Evolutionary conservation across 2,797 vertebrate genomes (phyloP).

Genomic region (Otus scops): DNA sequence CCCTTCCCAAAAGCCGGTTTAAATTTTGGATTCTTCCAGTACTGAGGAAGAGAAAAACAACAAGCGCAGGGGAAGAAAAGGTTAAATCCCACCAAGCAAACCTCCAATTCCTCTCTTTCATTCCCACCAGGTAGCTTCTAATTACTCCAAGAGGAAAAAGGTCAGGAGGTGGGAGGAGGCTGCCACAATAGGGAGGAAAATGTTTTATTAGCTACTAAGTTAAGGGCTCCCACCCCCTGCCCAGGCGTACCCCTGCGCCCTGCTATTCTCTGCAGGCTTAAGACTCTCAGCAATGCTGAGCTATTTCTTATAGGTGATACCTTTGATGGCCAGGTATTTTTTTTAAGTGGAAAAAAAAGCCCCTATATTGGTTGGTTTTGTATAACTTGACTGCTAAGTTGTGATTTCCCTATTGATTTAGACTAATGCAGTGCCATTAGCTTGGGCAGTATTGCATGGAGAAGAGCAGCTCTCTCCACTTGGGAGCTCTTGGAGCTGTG

Average conservation of each 20-base stretch:
- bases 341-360: too few relatives aligned
- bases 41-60: not conserved
- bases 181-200: constrained; percentile 1
- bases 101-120: not conserved
- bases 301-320: not conserved
- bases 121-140: constrained; percentile 13
- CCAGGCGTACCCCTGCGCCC: not conserved
- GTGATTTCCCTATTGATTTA: not conserved
- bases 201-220: constrained; percentile 10
- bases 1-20: not conserved
- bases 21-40: not conserved
- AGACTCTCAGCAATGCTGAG: not conserved
- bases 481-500: not conserved
- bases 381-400: not conserved
- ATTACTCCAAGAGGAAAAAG: not conserved
- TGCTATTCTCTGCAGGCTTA: not conserved
- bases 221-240: not conserved
- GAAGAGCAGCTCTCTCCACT: not conserved
- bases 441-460: fast-evolving
- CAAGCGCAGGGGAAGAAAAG: not conserved
- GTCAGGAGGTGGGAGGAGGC: constrained; percentile 15
- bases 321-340: not conserved
- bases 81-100: not conserved
- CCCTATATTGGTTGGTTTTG: not conserved
- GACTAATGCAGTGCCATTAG: fast-evolving